These are phyloP conservation scores for Ianthella basta DNA, from an alignment of 37 sponge, comb jelly and placozoan genomes.

Conservation along the genomic window DNA sequence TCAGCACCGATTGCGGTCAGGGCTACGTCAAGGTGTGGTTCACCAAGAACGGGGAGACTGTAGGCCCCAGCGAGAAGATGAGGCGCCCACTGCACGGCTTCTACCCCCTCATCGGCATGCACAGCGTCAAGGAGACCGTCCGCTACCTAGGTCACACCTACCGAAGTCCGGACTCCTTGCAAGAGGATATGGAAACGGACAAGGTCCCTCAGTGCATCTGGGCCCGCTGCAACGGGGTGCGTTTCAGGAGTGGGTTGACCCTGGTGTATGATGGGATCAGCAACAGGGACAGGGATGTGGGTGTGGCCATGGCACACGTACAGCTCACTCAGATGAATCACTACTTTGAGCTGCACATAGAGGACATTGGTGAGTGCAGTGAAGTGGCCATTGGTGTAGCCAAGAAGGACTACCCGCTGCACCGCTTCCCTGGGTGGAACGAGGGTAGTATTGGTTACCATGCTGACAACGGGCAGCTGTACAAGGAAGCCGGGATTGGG, in stretches of 20 bases:
- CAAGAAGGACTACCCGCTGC: slow-evolving; percentile 61
- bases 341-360: slow-evolving; percentile 84
- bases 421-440: slow-evolving; percentile 77
- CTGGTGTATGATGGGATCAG: slow-evolving; percentile 68
- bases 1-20: slow-evolving; percentile 44
- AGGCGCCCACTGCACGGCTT: slow-evolving; percentile 70
- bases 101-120: slow-evolving; percentile 80
- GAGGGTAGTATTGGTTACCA: slow-evolving; percentile 75
- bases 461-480: slow-evolving; percentile 76
- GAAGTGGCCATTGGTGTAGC: slow-evolving; percentile 82
- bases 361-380: slow-evolving; percentile 61
- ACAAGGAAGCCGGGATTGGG: slow-evolving; percentile 58
- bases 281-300: slow-evolving; percentile 56
- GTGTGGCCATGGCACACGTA: slow-evolving; percentile 61
- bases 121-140: slow-evolving; percentile 76
- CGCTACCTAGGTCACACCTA: slow-evolving; percentile 73
- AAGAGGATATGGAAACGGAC: slow-evolving; percentile 51
- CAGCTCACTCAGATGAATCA: slow-evolving; percentile 52
- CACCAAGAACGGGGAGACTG: slow-evolving; percentile 78
- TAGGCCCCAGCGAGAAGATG: slow-evolving; percentile 61
- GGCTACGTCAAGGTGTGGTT: slow-evolving; percentile 78
- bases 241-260: slow-evolving; percentile 61
- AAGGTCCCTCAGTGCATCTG: slow-evolving; percentile 45
- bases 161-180: slow-evolving; percentile 20
- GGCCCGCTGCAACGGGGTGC: slow-evolving; percentile 69